These are phyloP conservation scores for Cecropterus lyciades DNA, from an alignment of 1,140 invertebrate species.

Conservation along the genomic window DNA sequence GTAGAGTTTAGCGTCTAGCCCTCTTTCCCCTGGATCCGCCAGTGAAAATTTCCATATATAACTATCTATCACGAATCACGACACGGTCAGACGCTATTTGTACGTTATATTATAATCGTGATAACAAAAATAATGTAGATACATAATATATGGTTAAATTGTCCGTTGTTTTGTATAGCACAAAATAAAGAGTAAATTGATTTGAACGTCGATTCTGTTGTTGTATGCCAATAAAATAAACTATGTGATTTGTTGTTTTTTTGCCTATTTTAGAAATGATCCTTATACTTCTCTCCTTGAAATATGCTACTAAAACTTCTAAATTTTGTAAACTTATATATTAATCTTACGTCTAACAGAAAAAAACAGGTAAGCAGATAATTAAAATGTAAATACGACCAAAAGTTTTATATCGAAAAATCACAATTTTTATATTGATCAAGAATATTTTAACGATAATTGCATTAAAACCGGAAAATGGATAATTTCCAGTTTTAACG, in stretches of 20 bases:
- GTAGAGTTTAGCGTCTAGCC: too few species aligned
- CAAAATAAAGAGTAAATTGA: conserved; percentile 33
- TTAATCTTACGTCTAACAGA: too few species aligned
- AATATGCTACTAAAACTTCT: background rate
- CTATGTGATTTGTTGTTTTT: conserved; percentile 21
- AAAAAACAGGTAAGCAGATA: too few species aligned
- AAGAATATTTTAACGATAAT: too few species aligned
- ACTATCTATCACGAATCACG: conserved; percentile 1
- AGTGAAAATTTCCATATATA: background rate
- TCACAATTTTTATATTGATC: too few species aligned
- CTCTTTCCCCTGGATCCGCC: too few species aligned
- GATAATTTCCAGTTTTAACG: too few species aligned
- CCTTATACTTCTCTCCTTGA: background rate
- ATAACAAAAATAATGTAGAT: conserved; percentile 26
- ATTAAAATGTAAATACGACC: too few species aligned
- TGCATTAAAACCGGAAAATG: too few species aligned
- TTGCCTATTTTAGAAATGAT: background rate
- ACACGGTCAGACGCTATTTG: conserved; percentile 5
- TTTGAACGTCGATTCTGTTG: conserved; percentile 35
- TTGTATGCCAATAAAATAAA: conserved; percentile 25
- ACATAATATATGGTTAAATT: conserved; percentile 33
- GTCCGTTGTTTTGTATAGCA: conserved; percentile 40
- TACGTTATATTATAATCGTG: conserved; percentile 28
- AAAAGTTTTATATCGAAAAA: too few species aligned
- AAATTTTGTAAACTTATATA: too few species aligned